These are phyloP conservation scores for Tetranychus piercei DNA, from an alignment of 2,888 invertebrate species.

Conservation along the genomic window DNA sequence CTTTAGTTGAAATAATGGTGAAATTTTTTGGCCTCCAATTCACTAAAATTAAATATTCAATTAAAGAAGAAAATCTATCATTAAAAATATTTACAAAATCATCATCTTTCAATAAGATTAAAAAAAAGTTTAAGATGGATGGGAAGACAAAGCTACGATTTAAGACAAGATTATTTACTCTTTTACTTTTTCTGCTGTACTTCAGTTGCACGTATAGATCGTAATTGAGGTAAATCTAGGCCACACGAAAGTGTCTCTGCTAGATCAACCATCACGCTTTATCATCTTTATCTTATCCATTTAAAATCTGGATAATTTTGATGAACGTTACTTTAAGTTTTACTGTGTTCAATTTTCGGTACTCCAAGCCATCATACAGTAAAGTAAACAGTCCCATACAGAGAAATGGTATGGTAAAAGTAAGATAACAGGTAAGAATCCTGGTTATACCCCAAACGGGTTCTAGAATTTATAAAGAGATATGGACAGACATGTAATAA, in stretches of 20 bases:
- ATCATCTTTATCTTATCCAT: background rate
- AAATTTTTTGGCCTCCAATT: no score
- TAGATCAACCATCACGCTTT: background rate
- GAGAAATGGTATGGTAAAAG: background rate
- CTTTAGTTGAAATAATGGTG: no score
- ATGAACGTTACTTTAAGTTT: background rate
- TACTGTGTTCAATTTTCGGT: background rate
- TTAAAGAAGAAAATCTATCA: no score
- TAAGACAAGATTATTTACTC: background rate
- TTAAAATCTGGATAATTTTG: background rate
- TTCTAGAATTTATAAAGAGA: background rate
- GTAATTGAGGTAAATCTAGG: background rate
- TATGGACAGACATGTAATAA: background rate
- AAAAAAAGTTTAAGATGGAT: background rate
- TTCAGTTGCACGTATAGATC: background rate
- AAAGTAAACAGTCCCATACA: background rate
- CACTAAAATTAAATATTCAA: no score
- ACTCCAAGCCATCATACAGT: background rate
- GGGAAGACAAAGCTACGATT: background rate
- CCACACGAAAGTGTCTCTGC: background rate
- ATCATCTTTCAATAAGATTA: no score
- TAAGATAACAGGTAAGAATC: background rate
- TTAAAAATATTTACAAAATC: no score
- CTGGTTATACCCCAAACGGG: background rate
- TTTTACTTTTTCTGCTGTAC: background rate